Evolutionary conservation across 2,888 invertebrate genomes (phyloP), one percentile per base, ranked within the genome.

Genomic region (Watsonalla cultraria): DNA sequence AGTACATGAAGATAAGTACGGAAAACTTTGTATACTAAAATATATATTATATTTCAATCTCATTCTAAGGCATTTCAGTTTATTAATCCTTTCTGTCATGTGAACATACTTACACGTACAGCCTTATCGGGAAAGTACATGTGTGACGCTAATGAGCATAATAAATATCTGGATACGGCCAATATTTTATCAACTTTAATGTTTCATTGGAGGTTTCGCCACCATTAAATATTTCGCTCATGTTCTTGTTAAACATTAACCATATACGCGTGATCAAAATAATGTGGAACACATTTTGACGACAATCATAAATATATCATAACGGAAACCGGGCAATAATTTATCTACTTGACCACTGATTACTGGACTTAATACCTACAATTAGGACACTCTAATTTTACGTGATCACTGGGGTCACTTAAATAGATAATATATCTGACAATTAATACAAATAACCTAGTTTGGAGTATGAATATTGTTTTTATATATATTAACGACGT

Each of bases 371-470:
- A 51, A 14, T 54, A 55, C 55, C 56, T 59, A 56, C 56, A 64
- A 54, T 57, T 64, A 58, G 64, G 56, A 35, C 60, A 58, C 57
- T 57, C 59, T 55, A 56, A 60, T 55, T 60, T 61, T 54, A 52
- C 49, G 53, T 52, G 56, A 51, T 52, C 51, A 54, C 51, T 51
- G 54, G 39, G 61, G 61, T 61, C 59, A 60, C 11, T 42, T 5
- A 42, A 37, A 42, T 42, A 42, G 42, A 42, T 42, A 42, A 42
- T 11, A 42, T 11, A 42, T 42, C 42, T 42, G 42, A 42, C 42
- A 42, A 42, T 42, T 42, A 42, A 42, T 11, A 42, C 42, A 42
- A 42, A 5, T 42, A 42, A 42, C 42, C 42, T 11, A 42, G 42
- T 42, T 42, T 5, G 42, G 42, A 11, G 11, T 11, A 8, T 42